Base-by-base conservation (phyloP, 2,113 vertebrate genomes). In the Mesitornis unicolor region DNA sequence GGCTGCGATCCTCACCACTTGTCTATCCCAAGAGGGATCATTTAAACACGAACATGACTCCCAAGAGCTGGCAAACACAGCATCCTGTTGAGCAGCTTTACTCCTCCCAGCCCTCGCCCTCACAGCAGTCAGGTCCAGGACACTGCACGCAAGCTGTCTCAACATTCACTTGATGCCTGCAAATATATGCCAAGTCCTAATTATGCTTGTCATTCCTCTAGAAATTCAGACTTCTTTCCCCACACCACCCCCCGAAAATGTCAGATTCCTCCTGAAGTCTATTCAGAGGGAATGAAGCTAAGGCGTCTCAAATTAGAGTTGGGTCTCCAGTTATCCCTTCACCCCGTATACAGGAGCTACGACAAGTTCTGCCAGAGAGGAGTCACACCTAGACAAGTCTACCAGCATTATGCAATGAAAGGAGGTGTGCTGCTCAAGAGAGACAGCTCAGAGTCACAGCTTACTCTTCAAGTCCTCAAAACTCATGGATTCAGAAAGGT, bases 301-400 rank as follows among this genome's bases (percentile, higher is more conserved):
- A 83, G 36, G 60, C 51, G 94, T 80, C 47, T 82, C 60, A 57
- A 68, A 64, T 87, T 56, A 81, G 68, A 78, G 51, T n/a, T 2
- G 26, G 65, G 26, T 63, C 90, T 94, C 68, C 59, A 51, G 59
- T 25, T 93, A 87, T 80, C 35, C 35, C 42, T 86, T 93, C 59
- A 74, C 85, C 85, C 59, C 4, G 1, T 47, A 6, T 1, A 43
- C 12, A 4, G 50, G 40, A 76, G 29, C 3, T 6, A 50, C 54
- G 84, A 31, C 36, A 61, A 35, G 21, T 60, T 67, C 69, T 92
- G 87, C 85, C 90, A 63, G 64, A 64, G 79, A 74, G 33, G 42
- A 90, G 68, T 86, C 85, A 81, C 31, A 74, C 92, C 93, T 59
- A 95, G 92, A 90, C 90, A 35, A 42, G 90, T 89, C 96, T 94